Conservation (phyloP, 2,888 invertebrate species). For the Selenia dentaria region DNA sequence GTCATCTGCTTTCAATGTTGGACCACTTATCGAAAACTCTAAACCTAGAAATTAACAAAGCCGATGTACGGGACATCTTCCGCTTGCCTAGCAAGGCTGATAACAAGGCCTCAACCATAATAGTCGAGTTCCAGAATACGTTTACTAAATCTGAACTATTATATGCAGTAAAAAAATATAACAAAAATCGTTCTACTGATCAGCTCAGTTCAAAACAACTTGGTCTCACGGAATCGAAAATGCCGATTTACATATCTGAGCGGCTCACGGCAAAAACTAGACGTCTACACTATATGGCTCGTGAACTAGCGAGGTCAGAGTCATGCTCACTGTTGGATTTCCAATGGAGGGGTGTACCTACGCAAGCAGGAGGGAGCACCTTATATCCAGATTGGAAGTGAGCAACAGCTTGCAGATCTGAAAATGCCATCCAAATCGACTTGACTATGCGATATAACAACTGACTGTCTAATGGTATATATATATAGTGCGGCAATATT, state of each 20-base stretch:
- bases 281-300: neutral
- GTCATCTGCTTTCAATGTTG: neutral
- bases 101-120: neutral
- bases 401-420: neutral
- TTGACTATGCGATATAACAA: neutral
- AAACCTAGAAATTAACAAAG: neutral
- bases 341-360: neutral
- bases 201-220: neutral
- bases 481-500: neutral
- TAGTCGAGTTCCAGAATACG: neutral
- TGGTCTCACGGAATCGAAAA: neutral
- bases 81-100: neutral
- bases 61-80: neutral
- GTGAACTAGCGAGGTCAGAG: neutral
- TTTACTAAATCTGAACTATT: neutral
- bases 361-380: neutral
- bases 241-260: neutral
- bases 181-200: neutral
- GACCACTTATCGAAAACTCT: neutral
- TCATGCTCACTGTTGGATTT: conserved; percentile 1
- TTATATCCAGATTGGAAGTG: neutral
- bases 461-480: neutral
- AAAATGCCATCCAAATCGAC: neutral
- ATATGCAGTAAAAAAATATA: neutral
- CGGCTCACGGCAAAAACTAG: neutral